Evolutionary conservation across 2,888 invertebrate species (phyloP).

Genomic region (Blomia tropicalis): DNA sequence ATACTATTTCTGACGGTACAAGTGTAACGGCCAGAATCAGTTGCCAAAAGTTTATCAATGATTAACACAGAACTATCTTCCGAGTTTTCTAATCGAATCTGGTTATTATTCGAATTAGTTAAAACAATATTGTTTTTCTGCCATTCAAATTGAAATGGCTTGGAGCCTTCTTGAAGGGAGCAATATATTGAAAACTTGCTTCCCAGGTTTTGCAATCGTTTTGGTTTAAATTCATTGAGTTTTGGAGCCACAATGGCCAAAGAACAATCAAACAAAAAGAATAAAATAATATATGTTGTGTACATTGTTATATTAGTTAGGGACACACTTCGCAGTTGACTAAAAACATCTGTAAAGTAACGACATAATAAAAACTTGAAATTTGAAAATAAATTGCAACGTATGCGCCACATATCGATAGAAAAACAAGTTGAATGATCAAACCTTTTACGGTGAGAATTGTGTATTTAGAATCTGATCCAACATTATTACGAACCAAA

Average conservation of each 20-base stretch:
- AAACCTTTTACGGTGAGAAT: slow-evolving; percentile 25
- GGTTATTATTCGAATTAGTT: background rate
- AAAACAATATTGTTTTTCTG: slow-evolving; percentile 24
- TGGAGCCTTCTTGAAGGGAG: slow-evolving; percentile 26
- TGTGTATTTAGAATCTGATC: background rate
- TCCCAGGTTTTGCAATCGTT: slow-evolving; percentile 13
- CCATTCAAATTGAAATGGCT: slow-evolving; percentile 27
- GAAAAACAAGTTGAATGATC: background rate
- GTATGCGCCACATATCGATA: background rate
- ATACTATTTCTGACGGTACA: slow-evolving; percentile 24
- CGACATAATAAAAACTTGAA: background rate
- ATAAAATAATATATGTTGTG: background rate
- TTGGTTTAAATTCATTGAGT: background rate
- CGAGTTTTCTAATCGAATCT: background rate
- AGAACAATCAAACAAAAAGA: background rate
- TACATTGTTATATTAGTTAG: background rate
- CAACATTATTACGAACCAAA: slow-evolving; percentile 20
- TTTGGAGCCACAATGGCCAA: background rate
- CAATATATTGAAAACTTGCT: slow-evolving; percentile 20
- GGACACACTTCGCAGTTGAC: too few species aligned
- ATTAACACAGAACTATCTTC: background rate
- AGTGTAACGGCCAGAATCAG: slow-evolving; percentile 27
- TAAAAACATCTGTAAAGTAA: background rate
- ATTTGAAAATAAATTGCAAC: background rate
- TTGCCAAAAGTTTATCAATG: background rate